Base-by-base conservation (phyloP, 2,888 invertebrate species). In the Latrodectus hesperus region DNA sequence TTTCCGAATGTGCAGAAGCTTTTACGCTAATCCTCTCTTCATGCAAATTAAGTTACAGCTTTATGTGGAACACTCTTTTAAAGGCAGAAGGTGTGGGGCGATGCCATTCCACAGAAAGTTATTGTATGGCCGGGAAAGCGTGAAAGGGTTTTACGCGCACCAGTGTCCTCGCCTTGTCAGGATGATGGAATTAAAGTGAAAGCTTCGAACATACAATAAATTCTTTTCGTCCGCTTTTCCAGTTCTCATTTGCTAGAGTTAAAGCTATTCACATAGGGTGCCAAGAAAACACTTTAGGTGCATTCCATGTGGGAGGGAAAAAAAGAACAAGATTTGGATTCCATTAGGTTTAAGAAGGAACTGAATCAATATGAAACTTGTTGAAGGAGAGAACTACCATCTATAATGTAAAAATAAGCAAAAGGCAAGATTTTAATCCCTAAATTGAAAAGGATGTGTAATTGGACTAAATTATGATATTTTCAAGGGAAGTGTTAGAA, bases 21-120 rank as follows among this genome's bases (percentile, higher is more conserved):
- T 82, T 74, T 71, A 82, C 26, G 17, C 53, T 82, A 82, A 82
- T 82, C 81, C 74, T 17, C 11, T 38, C 51, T 73, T 51, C 65
- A 73, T 73, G 80, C 71, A 82, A 82, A 82, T 82, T 53, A 68
- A 82, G 68, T 82, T 82, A 82, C 52, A 68, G 17, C 71, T 65
- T 26, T 79, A 55, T 77, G 55, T n/a, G 38, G 70, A 49, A 38
- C n/a, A 16, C n/a, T 60, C n/a, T n/a, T n/a, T n/a, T n/a, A 16
- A 9, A 60, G n/a, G 60, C 60, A 6, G 60, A 16, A 60, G 12
- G 60, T 60, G 38, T 38, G 38, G 38, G 38, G 38, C 6, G 38
- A 38, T 38, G 60, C 60, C 12, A 16, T 60, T 60, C 60, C 60
- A 60, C 38, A 38, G 38, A 38, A 38, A 60, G 53, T 74, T 74